These are phyloP conservation scores for Gallinago stenura DNA, from an alignment of 2,797 vertebrate genomes.

Conservation along the genomic window DNA sequence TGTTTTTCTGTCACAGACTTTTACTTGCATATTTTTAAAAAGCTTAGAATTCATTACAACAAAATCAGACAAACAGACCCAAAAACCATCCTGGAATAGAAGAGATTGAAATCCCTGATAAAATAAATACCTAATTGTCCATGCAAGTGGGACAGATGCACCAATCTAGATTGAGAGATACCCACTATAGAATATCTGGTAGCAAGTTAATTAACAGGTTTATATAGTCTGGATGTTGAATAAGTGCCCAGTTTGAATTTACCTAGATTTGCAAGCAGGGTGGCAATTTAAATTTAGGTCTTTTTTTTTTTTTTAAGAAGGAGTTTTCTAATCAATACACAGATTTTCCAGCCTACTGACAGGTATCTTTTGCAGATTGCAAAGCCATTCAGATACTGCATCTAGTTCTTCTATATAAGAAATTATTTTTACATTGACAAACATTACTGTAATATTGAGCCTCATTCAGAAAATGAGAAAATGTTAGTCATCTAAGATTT, in stretches of 20 bases:
- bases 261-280: background rate
- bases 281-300: background rate
- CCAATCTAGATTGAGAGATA: background rate
- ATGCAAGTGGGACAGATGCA: background rate
- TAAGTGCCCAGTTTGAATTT: background rate
- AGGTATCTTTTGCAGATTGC: background rate
- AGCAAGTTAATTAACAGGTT: background rate
- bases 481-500: background rate
- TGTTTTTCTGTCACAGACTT: background rate
- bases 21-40: background rate
- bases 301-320: background rate
- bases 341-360: background rate
- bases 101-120: background rate
- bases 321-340: background rate
- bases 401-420: background rate
- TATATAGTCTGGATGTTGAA: background rate
- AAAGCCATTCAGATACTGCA: background rate
- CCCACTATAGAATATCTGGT: background rate
- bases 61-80: background rate
- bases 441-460: background rate
- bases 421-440: background rate
- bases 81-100: background rate
- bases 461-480: background rate
- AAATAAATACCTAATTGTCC: background rate
- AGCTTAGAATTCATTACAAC: background rate